Evolutionary conservation across 2,113 vertebrate species (phyloP).

Genomic region (Hemiprocne comata): DNA sequence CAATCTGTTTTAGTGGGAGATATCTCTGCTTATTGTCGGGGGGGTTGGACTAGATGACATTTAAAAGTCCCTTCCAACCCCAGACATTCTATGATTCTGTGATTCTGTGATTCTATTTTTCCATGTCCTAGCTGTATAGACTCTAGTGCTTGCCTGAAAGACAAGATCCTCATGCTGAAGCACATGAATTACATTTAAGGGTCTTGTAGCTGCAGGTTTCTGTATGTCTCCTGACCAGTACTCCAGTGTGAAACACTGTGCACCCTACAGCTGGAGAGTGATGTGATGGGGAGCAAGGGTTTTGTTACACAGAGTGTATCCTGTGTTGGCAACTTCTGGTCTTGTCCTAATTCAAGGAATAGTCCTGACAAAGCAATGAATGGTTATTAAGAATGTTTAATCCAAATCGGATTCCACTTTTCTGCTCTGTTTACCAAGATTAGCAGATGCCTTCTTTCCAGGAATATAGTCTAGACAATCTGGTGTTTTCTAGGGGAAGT

Average conservation of each 20-base stretch:
- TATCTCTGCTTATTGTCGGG: too few species aligned
- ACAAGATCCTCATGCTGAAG: not conserved
- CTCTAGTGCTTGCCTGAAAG: not conserved
- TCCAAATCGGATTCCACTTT: conserved; percentile 17
- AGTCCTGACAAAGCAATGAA: not conserved
- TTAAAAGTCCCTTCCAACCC: too few species aligned
- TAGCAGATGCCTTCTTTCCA: conserved; percentile 52
- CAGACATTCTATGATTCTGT: too few species aligned
- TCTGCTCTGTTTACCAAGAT: conserved; percentile 30
- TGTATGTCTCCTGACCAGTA: not conserved
- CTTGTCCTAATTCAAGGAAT: not conserved
- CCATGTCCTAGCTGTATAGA: not conserved
- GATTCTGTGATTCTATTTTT: not conserved
- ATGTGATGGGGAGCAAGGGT: not conserved
- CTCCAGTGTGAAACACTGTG: not conserved
- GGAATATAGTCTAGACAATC: conserved; percentile 39
- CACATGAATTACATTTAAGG: not conserved
- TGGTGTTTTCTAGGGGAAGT: conserved; percentile 35
- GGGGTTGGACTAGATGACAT: too few species aligned
- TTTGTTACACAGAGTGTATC: not conserved
- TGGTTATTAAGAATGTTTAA: not conserved
- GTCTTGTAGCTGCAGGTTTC: not conserved
- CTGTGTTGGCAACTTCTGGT: not conserved
- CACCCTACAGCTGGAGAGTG: not conserved
- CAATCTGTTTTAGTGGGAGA: too few species aligned